Conservation (phyloP, 37 sponge, comb jelly and placozoan species). For the Chondrilla cf. caribensis region DNA sequence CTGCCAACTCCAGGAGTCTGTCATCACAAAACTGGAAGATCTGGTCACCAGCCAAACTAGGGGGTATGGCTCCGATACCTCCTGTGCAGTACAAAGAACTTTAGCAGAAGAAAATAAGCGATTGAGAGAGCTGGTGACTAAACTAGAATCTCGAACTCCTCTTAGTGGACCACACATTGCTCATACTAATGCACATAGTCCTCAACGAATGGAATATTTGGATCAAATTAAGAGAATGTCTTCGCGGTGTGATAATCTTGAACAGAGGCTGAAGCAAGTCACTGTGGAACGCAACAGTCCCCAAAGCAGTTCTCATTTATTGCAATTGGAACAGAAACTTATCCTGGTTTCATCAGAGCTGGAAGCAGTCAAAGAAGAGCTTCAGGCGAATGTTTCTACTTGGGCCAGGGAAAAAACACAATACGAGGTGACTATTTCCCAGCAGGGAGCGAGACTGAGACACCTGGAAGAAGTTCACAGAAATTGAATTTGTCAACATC, state of each 20-base stretch:
- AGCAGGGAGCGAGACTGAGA: not conserved
- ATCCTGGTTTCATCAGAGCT: not conserved
- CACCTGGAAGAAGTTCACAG: not conserved
- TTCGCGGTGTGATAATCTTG: not conserved
- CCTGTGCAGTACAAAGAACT: not conserved
- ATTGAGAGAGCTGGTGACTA: not conserved
- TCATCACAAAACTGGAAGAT: conserved; percentile 45
- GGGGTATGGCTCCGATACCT: not conserved
- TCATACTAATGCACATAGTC: not conserved
- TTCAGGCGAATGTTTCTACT: not conserved
- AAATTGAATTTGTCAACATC: not conserved
- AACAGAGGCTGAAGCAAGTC: not conserved
- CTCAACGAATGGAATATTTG: not conserved
- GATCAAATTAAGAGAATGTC: too few species aligned
- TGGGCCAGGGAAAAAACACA: not conserved
- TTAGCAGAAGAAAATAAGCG: not conserved
- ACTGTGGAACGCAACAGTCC: not conserved
- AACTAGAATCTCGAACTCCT: not conserved
- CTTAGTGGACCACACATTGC: too few species aligned
- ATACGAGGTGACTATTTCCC: not conserved
- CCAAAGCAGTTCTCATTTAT: not conserved
- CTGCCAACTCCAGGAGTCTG: conserved; percentile 35
- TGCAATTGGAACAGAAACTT: not conserved
- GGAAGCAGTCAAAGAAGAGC: conserved; percentile 4
- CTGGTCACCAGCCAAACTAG: not conserved